Base-by-base conservation (phyloP, 1,140 invertebrate species). In the Drosophila busckii region DNA sequence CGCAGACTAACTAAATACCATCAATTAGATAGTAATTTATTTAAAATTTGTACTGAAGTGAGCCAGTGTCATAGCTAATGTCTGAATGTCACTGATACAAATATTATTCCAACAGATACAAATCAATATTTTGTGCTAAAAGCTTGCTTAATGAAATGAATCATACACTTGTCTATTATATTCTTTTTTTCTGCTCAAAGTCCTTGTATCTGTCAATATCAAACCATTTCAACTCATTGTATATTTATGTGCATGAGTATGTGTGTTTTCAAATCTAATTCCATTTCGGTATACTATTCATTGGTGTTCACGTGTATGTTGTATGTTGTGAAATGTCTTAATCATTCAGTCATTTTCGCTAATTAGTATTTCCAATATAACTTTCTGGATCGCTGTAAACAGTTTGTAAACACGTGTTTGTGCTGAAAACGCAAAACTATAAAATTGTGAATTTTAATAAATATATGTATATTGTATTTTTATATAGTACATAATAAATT, bases 381-480 rank as follows among this genome's bases (percentile, higher is more conserved):
- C 64, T 71, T 71, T 73, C 37, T 58, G 55, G 31, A 55, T 23
- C 44, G 49, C 62, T 32, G 42, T 38, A 56, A 55, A 40, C 12
- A 62, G 54, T 49, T 55, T 55, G 32, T 29, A 46, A 49, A 44
- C 29, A 16, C 61, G 56, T 75, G 61, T 73, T 75, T 73, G 52
- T 45, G 50, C 63, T 56, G 58, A 52, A 38, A 34, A 52, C 49
- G 70, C 34, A 54, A 42, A 53, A 60, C 17, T 55, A 50, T 78
- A 48, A 29, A 70, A 70, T 70, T 80, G 73, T 80, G 73, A 80
- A 73, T 80, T 80, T 80, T 82, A 80, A 80, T 69, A 69, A 49
- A 70, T 63, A 63, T 45, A 71, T 75, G 49, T 40, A 53, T 52
- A 60, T 60, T 60, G 54, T 64, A 80, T 80, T 80, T 80, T 80